These are phyloP conservation scores for Cossypha caffra DNA, from an alignment of 2,797 vertebrate species.

Conservation along the genomic window DNA sequence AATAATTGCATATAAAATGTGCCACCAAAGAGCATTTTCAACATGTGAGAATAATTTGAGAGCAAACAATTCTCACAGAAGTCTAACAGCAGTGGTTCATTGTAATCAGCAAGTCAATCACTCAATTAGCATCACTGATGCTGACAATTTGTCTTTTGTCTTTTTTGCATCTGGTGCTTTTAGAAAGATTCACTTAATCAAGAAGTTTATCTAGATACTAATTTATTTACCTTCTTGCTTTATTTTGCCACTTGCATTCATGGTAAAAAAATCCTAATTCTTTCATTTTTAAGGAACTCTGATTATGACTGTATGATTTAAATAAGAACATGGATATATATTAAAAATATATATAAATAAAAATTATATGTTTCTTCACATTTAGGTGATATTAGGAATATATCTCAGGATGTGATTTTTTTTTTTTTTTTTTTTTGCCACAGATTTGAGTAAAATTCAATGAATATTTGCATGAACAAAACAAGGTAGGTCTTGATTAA, in stretches of 20 bases:
- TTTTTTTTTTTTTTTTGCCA: not conserved
- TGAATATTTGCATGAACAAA: not conserved
- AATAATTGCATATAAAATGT: not conserved
- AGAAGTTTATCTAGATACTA: slow-evolving; percentile 25
- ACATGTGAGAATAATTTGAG: slow-evolving; percentile 31
- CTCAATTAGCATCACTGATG: slow-evolving; percentile 31
- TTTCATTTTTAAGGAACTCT: not conserved
- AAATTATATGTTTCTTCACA: not conserved
- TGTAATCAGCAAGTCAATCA: slow-evolving; percentile 54
- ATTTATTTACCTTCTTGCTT: slow-evolving; percentile 52
- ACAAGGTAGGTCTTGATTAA: not conserved
- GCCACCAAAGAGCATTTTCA: not conserved
- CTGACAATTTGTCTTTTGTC: slow-evolving; percentile 55
- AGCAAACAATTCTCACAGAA: slow-evolving; percentile 27
- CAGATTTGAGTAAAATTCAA: not conserved
- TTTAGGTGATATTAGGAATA: not conserved
- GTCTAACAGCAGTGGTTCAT: slow-evolving; percentile 24
- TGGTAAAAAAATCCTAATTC: slow-evolving; percentile 22
- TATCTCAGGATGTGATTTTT: not conserved
- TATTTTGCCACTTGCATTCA: slow-evolving; percentile 33
- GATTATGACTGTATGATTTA: not conserved
- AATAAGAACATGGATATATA: not conserved
- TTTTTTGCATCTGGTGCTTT: slow-evolving; percentile 44
- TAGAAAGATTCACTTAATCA: slow-evolving; percentile 59
- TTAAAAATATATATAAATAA: not conserved